A percentile compares a stretch with the other conserved stretches of the same genome.
These are phyloP conservation scores for Ailurus styani DNA, from an alignment of 2,113 vertebrate genomes.

Conservation along the genomic window DNA sequence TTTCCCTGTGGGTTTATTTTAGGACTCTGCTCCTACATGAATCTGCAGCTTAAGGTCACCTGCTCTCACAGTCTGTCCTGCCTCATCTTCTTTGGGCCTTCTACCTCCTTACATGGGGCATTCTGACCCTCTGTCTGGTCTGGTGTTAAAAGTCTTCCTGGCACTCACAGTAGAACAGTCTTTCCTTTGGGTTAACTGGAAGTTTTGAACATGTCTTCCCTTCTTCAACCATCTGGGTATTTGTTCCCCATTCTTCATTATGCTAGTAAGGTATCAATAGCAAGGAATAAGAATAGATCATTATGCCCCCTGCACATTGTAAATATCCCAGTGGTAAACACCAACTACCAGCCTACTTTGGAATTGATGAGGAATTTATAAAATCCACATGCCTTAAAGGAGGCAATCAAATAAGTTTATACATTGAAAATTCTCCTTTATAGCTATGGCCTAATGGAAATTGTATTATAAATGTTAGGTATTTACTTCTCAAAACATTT, in stretches of 20 bases:
- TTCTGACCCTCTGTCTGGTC: neutral
- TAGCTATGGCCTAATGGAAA: neutral
- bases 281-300: neutral
- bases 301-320: rapidly evolving
- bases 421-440: neutral
- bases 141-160: neutral
- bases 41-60: neutral
- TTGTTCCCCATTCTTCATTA: neutral
- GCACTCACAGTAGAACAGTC: neutral
- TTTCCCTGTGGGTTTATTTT: neutral
- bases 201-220: neutral
- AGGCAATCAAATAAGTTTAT: neutral
- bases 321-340: neutral
- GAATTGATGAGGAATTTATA: neutral
- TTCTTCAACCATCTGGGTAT: neutral
- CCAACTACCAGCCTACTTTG: neutral
- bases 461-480: neutral
- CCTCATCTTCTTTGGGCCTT: neutral
- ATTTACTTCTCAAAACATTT: neutral
- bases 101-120: neutral
- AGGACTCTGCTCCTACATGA: neutral
- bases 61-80: neutral
- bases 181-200: neutral
- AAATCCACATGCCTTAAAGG: neutral
- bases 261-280: neutral